These are phyloP conservation scores for Thaumatotibia leucotreta DNA, from an alignment of 1,140 invertebrate genomes.

Conservation along the genomic window DNA sequence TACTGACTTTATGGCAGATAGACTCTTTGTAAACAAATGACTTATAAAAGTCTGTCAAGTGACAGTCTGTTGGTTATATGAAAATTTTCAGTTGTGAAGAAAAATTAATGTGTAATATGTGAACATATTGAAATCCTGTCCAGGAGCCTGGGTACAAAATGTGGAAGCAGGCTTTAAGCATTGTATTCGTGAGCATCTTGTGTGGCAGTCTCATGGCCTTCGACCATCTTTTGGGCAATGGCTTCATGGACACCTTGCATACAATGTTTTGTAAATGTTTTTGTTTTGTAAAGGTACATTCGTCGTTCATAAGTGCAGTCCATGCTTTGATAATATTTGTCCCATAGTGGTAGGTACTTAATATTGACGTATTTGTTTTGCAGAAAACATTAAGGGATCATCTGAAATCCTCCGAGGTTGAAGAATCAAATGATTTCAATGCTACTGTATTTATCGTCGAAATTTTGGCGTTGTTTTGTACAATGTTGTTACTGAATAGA, in stretches of 20 bases:
- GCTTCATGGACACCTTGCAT: constrained; percentile 38
- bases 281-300: constrained; percentile 32
- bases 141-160: constrained; percentile 25
- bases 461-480: constrained; percentile 40
- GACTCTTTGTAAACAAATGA: background rate
- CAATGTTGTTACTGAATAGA: constrained; percentile 47
- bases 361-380: background rate
- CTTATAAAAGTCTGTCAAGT: background rate
- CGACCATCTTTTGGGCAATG: constrained; percentile 52
- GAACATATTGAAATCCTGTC: background rate
- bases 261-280: constrained; percentile 35
- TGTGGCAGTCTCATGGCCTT: constrained; percentile 35
- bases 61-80: no score
- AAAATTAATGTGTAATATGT: background rate
- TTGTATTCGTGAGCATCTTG: constrained; percentile 28
- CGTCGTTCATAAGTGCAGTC: background rate
- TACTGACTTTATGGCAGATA: no score
- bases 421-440: background rate
- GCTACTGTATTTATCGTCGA: constrained; percentile 28
- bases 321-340: no score
- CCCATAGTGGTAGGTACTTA: no score
- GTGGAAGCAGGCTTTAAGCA: constrained; percentile 25
- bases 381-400: background rate
- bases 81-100: background rate
- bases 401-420: background rate